Evolutionary conservation across 2,113 vertebrate genomes (phyloP).

Genomic region (Microcebus tavaratra): DNA sequence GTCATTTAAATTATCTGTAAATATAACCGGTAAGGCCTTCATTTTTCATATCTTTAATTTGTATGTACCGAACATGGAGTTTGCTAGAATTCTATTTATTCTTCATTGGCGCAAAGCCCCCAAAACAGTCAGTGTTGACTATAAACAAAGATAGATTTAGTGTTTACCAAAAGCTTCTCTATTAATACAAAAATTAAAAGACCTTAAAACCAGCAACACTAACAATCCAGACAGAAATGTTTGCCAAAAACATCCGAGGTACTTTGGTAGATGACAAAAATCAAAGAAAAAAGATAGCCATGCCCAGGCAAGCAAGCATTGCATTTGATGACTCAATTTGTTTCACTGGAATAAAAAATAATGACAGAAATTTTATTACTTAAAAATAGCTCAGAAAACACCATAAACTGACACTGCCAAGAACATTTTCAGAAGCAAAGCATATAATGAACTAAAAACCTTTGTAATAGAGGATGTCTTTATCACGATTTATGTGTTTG

Average conservation of each 20-base stretch:
- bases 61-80: background rate
- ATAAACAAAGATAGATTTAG: background rate
- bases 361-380: background rate
- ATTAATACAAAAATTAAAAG: background rate
- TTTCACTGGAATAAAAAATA: slow-evolving; percentile 36
- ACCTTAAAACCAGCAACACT: background rate
- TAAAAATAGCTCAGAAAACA: slow-evolving; percentile 27
- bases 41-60: background rate
- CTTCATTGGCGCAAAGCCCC: background rate
- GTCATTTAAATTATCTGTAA: slow-evolving; percentile 4
- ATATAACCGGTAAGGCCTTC: background rate
- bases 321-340: background rate
- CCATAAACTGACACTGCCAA: background rate
- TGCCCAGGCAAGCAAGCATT: background rate
- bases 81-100: background rate
- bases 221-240: background rate
- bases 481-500: background rate
- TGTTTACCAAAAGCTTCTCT: background rate
- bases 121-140: background rate
- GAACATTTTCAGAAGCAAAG: slow-evolving; percentile 29
- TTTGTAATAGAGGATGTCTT: background rate
- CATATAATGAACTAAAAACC: background rate
- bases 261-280: background rate
- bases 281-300: background rate
- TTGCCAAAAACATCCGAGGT: background rate